A percentile compares a stretch with the other conserved stretches of the same genome.
Evolutionary conservation across 1,140 invertebrate genomes (phyloP).

Genomic region (Meloidogyne chitwoodi): DNA sequence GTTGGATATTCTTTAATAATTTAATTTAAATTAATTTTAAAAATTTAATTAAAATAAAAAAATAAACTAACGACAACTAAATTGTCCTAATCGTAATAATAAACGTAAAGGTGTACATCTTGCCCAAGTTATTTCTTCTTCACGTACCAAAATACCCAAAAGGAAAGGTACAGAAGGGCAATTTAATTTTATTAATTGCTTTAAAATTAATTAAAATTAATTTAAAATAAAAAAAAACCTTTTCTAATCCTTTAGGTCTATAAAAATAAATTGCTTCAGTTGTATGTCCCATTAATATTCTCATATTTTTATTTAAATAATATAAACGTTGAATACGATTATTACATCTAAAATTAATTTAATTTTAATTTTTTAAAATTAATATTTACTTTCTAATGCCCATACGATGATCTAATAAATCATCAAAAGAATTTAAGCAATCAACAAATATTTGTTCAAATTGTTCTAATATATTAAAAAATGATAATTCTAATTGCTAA

Average conservation of each 20-base stretch:
- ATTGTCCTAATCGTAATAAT: conserved; percentile 15
- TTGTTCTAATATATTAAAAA: conserved; percentile 28
- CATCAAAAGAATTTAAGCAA: conserved; percentile 25
- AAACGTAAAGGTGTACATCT: conserved; percentile 24
- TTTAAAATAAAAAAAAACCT: background rate
- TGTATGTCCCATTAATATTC: conserved; percentile 2
- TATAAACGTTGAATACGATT: conserved; percentile 25
- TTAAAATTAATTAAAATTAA: conserved; percentile 1
- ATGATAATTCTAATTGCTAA: background rate
- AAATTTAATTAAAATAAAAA: background rate
- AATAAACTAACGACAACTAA: conserved; percentile 21
- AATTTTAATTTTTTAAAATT: background rate
- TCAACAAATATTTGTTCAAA: conserved; percentile 26
- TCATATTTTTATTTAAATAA: background rate
- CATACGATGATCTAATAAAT: conserved; percentile 18
- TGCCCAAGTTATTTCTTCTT: conserved; percentile 30
- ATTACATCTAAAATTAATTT: conserved; percentile 7
- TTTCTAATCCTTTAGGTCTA: conserved; percentile 5
- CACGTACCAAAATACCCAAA: conserved; percentile 21
- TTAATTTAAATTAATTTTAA: background rate
- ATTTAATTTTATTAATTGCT: conserved; percentile 15
- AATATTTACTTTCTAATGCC: conserved; percentile 13
- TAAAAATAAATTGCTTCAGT: conserved; percentile 31
- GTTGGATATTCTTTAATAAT: conserved; percentile 24
- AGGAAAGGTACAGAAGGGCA: conserved; percentile 16